These are phyloP conservation scores for Nymphalis c-album DNA, from an alignment of 2,888 invertebrate species.

Conservation along the genomic window DNA sequence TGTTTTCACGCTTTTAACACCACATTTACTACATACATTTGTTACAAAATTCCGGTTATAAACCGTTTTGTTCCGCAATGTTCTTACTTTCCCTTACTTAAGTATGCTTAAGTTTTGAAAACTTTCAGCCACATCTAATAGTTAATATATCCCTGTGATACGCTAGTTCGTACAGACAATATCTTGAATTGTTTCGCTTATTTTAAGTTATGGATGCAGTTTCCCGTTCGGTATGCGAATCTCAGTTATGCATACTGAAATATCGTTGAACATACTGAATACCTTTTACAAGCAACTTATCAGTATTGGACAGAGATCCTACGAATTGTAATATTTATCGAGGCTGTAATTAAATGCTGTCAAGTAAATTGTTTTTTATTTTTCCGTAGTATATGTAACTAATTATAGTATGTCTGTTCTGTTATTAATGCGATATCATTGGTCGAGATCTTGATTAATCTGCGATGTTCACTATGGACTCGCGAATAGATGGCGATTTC, in stretches of 20 bases:
- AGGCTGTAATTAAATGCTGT: conserved; percentile 67
- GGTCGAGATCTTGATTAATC: too few relatives aligned
- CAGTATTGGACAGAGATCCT: conserved; percentile 70
- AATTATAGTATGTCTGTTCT: too few relatives aligned
- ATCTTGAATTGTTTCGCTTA: conserved; percentile 12
- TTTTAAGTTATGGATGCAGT: background rate
- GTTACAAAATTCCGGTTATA: too few relatives aligned
- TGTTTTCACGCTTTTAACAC: too few relatives aligned
- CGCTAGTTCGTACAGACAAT: conserved; percentile 20
- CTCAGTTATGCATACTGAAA: conserved; percentile 28
- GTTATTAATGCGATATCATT: too few relatives aligned
- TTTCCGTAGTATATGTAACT: background rate
- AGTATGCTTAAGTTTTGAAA: too few relatives aligned
- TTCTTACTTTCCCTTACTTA: too few relatives aligned
- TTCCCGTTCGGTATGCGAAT: conserved; percentile 39
- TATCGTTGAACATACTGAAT: background rate
- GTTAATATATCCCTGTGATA: conserved; percentile 25
- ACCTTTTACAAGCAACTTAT: conserved; percentile 37
- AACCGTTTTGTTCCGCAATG: too few relatives aligned
- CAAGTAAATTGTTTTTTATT: conserved; percentile 13
- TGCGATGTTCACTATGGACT: too few relatives aligned
- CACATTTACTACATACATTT: too few relatives aligned
- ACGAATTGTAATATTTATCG: conserved; percentile 45
- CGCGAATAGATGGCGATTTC: too few relatives aligned
- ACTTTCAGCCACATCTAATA: background rate